phyloP scores from a whole-genome alignment of 2,113 vertebrate genomes.

The Lepisosteus oculatus region DNA sequence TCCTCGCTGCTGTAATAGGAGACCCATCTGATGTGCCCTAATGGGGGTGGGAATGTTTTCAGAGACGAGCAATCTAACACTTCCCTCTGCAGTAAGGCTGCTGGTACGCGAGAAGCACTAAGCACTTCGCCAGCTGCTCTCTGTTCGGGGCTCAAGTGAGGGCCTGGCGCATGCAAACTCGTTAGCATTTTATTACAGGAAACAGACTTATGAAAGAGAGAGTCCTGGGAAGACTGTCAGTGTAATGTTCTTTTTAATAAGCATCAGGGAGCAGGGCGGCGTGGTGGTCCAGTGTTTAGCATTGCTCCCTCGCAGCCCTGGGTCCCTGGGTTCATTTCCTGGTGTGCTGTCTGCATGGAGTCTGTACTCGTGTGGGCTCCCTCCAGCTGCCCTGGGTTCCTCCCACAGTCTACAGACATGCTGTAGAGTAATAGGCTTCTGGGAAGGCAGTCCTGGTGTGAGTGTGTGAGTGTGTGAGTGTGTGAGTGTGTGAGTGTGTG shows the following conservation, averaged over 20 bases:
- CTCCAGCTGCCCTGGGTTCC: too few species aligned
- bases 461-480: too few species aligned
- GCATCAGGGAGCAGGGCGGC: too few species aligned
- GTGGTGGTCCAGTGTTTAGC: too few species aligned
- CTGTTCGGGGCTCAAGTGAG: constrained; percentile 1
- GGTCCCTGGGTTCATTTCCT: too few species aligned
- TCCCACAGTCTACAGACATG: too few species aligned
- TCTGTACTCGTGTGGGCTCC: too few species aligned
- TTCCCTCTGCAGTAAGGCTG: constrained; percentile 3
- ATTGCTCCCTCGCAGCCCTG: too few species aligned
- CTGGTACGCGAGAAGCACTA: neutral
- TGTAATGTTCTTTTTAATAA: neutral
- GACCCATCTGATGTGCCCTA: neutral
- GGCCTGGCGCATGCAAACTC: neutral
- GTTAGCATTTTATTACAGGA: neutral
- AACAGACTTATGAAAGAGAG: neutral
- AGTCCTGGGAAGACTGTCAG: neutral
- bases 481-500: too few species aligned
- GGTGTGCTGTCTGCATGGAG: too few species aligned
- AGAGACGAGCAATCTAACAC: constrained; percentile 7
- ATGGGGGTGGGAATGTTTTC: constrained; percentile 4
- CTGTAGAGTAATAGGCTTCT: too few species aligned
- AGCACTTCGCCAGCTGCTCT: neutral
- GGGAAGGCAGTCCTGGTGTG: too few species aligned
- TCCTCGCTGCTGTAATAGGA: neutral